Conservation (phyloP, 2,888 invertebrate genomes). For the Meliscaeva auricollis region DNA sequence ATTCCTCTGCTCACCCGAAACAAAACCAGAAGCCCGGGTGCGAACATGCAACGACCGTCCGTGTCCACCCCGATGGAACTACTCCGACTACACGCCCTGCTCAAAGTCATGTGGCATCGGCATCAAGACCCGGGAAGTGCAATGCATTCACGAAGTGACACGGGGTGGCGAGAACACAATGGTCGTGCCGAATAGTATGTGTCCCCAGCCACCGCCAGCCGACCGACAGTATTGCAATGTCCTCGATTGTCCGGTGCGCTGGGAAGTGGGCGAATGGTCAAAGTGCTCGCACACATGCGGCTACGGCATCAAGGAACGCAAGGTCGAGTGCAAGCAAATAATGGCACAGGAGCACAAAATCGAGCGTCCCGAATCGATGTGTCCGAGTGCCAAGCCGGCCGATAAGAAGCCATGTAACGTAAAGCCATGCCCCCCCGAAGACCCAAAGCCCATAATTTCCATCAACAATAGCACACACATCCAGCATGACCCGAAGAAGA, state of each 20-base stretch:
- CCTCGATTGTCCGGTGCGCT: conserved; percentile 95
- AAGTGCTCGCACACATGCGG: conserved; percentile 97
- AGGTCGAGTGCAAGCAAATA: conserved; percentile 94
- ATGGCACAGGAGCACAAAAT: conserved; percentile 97
- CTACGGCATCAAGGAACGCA: conserved; percentile 93
- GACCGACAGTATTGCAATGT: conserved; percentile 96
- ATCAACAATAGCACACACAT: conserved; percentile 92
- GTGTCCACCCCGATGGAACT: conserved; percentile 97
- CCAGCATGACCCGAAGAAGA: conserved; percentile 92
- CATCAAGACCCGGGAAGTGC: conserved; percentile 93
- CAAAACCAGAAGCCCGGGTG: conserved; percentile 94
- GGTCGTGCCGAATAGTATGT: conserved; percentile 95
- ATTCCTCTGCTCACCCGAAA: conserved; percentile 93
- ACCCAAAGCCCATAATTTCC: conserved; percentile 90
- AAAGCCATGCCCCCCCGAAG: conserved; percentile 90
- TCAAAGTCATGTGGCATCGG: conserved; percentile 98
- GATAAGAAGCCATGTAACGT: conserved; percentile 94
- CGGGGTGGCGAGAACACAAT: conserved; percentile 95
- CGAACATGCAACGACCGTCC: conserved; percentile 97
- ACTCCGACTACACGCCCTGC: conserved; percentile 94
- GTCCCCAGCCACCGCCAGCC: conserved; percentile 95
- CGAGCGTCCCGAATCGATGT: conserved; percentile 90
- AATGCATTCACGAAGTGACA: conserved; percentile 88
- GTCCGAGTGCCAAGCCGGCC: conserved; percentile 90
- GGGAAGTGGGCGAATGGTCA: conserved; percentile 95